Evolutionary conservation across 2,797 vertebrate species (phyloP), one percentile per base, ranked within the genome.

Genomic region (Diceros bicornis): DNA sequence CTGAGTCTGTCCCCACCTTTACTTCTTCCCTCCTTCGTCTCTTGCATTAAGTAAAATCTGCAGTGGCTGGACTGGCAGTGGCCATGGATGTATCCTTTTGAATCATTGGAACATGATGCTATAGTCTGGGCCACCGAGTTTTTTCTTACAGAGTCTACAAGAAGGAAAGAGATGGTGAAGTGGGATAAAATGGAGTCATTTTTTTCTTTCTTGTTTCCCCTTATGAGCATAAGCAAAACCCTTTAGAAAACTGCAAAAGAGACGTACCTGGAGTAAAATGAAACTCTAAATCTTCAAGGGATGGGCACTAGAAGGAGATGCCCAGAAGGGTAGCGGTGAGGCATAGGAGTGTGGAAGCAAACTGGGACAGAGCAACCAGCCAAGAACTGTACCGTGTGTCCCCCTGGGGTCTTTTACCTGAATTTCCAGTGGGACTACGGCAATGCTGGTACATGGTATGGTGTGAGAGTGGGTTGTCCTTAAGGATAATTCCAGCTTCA

Each of bases 401-500:
- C 10, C 8, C 41, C 1, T 11, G 77, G 37, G 20, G 34, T 57
- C 62, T 88, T 94, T 62, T 89, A 27, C 59, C 62, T 81, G 44
- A 41, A 34, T 91, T 52, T 41, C n/a, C 55, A 6, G 34, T 71
- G 23, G 47, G 27, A 20, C 61, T 75, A 2, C 9, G 85, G 52
- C 17, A 52, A 17, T 52, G 29, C 25, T 78, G 89, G 68, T 34
- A 17, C 20, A 44, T 55, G 27, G 27, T 57, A 7, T 87, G 37
- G 13, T 66, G 23, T 50, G 44, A 12, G 13, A 95, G 81, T 77
- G 18, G 47, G 14, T 41, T 78, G 32, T 64, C 64, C 75, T 74
- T 68, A 89, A 90, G 44, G 21, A 68, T 71, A 57, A 84, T 52
- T 79, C 21, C 20, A 92, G 52, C 50, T 93, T 92, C 25, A 91